Evolutionary conservation across 2,888 invertebrate genomes (phyloP).

Genomic region (Keiferia lycopersicella): DNA sequence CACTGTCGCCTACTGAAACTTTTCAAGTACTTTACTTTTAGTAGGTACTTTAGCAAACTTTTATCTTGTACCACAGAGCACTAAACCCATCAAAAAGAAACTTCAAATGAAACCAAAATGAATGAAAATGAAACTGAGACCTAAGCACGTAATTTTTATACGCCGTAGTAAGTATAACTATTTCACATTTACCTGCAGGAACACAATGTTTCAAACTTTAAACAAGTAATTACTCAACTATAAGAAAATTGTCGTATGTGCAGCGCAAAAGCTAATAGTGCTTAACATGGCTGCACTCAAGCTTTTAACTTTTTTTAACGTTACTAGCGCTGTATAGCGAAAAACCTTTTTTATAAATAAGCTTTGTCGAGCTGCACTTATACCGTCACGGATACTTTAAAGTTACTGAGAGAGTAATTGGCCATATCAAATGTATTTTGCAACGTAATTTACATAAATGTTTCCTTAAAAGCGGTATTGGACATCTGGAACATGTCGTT

Average conservation of each 20-base stretch:
- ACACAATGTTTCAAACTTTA: neutral
- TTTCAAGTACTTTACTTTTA: too few relatives aligned
- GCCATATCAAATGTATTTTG: constrained; percentile 54
- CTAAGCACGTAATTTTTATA: neutral
- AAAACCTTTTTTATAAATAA: constrained; percentile 23
- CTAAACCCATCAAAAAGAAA: too few relatives aligned
- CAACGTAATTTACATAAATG: constrained; percentile 55
- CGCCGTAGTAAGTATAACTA: too few relatives aligned
- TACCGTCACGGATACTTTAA: constrained; percentile 43
- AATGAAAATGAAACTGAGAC: too few relatives aligned
- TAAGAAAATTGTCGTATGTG: neutral
- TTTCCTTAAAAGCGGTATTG: constrained; percentile 44
- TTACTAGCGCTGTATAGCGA: constrained; percentile 2
- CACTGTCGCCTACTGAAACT: too few relatives aligned
- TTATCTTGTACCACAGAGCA: too few relatives aligned
- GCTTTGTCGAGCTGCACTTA: constrained; percentile 45
- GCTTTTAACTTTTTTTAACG: constrained; percentile 10
- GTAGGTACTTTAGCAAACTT: too few relatives aligned
- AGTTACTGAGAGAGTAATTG: constrained; percentile 55
- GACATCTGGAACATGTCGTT: constrained; percentile 36
- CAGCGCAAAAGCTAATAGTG: neutral
- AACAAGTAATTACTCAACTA: neutral
- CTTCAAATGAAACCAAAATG: too few relatives aligned
- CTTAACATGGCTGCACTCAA: neutral
- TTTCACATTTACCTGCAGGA: too few relatives aligned